A percentile compares a stretch with the other conserved stretches of the same genome.
phyloP scores from a whole-genome alignment of 2,113 vertebrate genomes.

The Hydropotes inermis region DNA sequence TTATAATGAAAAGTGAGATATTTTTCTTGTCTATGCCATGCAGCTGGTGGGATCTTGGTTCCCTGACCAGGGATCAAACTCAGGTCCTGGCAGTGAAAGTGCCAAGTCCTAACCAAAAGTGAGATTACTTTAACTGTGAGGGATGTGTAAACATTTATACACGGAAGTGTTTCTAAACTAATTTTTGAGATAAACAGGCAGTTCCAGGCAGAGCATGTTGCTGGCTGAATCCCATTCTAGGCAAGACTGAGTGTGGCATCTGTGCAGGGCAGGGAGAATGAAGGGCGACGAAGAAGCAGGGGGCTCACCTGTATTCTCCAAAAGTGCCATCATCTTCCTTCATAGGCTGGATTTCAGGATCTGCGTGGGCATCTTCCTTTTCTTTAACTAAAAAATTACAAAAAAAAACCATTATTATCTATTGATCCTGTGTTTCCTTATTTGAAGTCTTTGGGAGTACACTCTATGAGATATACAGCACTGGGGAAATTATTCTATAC shows the following conservation, averaged over 20 bases:
- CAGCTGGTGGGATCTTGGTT: not conserved
- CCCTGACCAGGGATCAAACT: not conserved
- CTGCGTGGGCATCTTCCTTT: constrained; percentile 97
- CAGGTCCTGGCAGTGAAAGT: not conserved
- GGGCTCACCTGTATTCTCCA: constrained; percentile 98
- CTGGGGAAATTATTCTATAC: not conserved
- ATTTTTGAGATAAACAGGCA: not conserved
- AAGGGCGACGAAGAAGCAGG: constrained; percentile 9
- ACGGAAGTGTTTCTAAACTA: not conserved
- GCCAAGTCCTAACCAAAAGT: not conserved
- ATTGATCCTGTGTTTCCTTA: not conserved
- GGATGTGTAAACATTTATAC: not conserved
- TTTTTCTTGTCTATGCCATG: not conserved
- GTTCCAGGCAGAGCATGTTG: not conserved
- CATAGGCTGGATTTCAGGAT: constrained; percentile 99
- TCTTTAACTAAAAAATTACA: constrained; percentile 91
- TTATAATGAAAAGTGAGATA: not conserved
- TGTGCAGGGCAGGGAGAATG: not conserved
- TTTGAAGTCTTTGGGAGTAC: not conserved
- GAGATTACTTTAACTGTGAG: not conserved
- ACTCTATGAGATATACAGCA: not conserved
- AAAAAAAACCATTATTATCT: not conserved
- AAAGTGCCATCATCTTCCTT: constrained; percentile 99
- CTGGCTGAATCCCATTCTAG: rapidly evolving
- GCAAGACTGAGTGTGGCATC: rapidly evolving